A percentile compares a stretch with the other conserved stretches of the same genome.
phyloP scores from a whole-genome alignment of 2,113 vertebrate species.

The Hepsetus odoe region DNA sequence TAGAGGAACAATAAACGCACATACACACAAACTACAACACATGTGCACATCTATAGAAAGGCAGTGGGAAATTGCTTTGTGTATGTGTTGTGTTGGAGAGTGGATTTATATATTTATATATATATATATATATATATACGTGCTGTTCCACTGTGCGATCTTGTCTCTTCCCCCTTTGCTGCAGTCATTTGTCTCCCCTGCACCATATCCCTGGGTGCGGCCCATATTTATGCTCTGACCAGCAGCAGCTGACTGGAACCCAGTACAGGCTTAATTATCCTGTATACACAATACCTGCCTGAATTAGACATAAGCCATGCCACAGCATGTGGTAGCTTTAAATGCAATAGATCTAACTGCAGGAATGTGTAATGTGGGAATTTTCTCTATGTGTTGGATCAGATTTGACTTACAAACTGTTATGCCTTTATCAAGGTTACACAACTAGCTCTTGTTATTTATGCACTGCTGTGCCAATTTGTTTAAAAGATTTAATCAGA shows the following conservation, averaged over 20 bases:
- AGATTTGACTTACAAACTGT: too few species aligned
- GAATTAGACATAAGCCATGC: background rate
- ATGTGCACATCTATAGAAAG: constrained; percentile 19
- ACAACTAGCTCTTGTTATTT: background rate
- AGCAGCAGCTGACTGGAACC: constrained; percentile 39
- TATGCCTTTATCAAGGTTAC: background rate
- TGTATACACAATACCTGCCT: constrained; percentile 11
- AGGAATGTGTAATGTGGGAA: background rate
- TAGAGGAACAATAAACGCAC: constrained; percentile 12
- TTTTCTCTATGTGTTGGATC: too few species aligned
- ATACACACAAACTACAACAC: constrained; percentile 1
- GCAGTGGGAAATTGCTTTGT: constrained; percentile 9
- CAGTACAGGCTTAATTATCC: constrained; percentile 38
- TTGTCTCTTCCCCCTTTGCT: constrained; percentile 32
- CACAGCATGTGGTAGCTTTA: background rate
- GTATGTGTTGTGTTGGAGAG: constrained; percentile 1
- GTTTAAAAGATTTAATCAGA: constrained; percentile 43
- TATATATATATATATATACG: constrained; percentile 12
- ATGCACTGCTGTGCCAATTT: constrained; percentile 25
- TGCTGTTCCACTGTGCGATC: constrained; percentile 23
- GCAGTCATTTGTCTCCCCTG: constrained; percentile 46
- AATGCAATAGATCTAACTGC: background rate
- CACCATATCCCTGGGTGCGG: constrained; percentile 22
- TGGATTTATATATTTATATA: constrained; percentile 7
- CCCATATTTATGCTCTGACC: constrained; percentile 45